Evolutionary conservation across 2,113 vertebrate genomes (phyloP).

Genomic region (Picathartes gymnocephalus): DNA sequence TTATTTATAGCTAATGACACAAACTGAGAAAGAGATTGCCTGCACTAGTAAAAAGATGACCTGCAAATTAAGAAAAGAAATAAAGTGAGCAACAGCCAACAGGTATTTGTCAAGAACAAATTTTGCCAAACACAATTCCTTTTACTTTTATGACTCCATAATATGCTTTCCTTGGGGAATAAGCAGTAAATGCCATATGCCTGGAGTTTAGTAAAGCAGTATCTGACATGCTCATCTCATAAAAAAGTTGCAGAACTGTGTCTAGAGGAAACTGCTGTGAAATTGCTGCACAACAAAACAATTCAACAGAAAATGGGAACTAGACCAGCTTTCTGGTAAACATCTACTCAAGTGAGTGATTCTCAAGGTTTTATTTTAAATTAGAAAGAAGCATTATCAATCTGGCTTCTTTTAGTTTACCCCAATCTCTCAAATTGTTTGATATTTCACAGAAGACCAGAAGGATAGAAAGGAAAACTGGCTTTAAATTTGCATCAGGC

Average conservation of each 20-base stretch:
- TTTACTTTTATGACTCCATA: neutral
- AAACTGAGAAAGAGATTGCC: neutral
- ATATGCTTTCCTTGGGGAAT: neutral
- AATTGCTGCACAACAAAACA: neutral
- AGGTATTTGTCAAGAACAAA: neutral
- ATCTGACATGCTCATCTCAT: neutral
- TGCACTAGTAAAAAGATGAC: neutral
- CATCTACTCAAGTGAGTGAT: neutral
- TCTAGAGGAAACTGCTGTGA: neutral
- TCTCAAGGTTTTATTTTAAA: neutral
- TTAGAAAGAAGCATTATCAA: neutral
- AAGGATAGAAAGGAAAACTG: neutral
- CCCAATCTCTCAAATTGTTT: fast-evolving
- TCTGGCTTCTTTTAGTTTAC: neutral
- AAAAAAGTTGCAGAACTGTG: neutral
- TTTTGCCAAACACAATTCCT: neutral
- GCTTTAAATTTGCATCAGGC: neutral
- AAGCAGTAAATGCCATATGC: neutral
- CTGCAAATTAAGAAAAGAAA: neutral
- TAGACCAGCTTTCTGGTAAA: neutral
- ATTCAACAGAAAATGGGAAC: neutral
- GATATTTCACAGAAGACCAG: neutral
- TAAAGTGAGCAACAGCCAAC: neutral
- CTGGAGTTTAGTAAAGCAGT: neutral
- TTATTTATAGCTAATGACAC: neutral